phyloP scores from a whole-genome alignment of 2,113 vertebrate genomes.

The Microtus montanus region DNA sequence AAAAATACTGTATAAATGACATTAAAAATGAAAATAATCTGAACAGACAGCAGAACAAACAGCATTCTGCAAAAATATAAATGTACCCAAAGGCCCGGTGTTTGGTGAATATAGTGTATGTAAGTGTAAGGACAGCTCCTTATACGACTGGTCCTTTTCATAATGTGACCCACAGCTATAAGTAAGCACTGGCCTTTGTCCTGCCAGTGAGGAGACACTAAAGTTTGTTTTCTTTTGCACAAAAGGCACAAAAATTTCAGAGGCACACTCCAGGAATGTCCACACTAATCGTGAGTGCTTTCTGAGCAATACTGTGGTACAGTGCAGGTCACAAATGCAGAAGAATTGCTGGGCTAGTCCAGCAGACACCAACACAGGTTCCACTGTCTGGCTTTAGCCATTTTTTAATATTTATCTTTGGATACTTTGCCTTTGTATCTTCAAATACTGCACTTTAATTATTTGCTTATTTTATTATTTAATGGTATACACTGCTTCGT shows the following conservation, averaged over 20 bases:
- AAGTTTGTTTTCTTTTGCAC: neutral
- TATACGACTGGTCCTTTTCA: neutral
- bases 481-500: neutral
- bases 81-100: neutral
- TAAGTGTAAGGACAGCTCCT: neutral
- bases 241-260: neutral
- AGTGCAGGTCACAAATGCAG: neutral
- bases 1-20: neutral
- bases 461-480: neutral
- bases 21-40: neutral
- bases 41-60: neutral
- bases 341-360: neutral
- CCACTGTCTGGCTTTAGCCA: neutral
- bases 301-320: neutral
- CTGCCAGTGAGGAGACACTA: neutral
- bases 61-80: neutral
- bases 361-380: neutral
- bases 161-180: neutral
- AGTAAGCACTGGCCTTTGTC: neutral
- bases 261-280: neutral
- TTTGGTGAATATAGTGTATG: neutral
- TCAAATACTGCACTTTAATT: neutral
- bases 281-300: neutral
- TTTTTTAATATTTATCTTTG: neutral
- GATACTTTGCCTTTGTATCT: neutral